Evolutionary conservation across 2,888 invertebrate genomes (phyloP), one percentile per base, ranked within the genome.

Genomic region (Apoda limacodes): DNA sequence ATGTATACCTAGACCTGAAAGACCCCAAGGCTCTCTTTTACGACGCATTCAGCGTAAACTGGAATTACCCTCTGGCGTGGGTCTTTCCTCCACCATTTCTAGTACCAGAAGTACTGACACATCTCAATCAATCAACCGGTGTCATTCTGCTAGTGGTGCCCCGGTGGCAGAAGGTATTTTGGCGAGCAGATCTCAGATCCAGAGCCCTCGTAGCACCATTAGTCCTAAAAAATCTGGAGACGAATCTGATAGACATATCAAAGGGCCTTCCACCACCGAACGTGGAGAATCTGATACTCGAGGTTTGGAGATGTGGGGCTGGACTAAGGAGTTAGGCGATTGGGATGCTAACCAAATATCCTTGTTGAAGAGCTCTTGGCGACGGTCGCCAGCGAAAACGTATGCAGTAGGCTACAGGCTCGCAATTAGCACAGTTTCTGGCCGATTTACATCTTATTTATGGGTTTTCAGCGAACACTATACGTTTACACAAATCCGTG

Each of bases 131-230:
- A 3, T 34, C 47, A 1, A 21, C n/a, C 7, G 45, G 45, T 15
- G 25, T 32, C 4, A 42, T 30, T 22, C 11, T 51, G 5, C 5
- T 52, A 13, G 38, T 52, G 20, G 43, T 36, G 0, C 52, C 53
- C 1, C 30, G 42, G 3, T 56, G 52, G 53, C 27, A 43, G 9
- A 36, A 37, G 22, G 48, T 46, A 3, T 57, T 50, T 30, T 57
- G 56, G 52, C 36, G 45, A 29, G 32, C 52, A 9, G 53, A 57
- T 22, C 41, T 56, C 6, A 45, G 39, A 33, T 9, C 31, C 4
- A 29, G 58, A 24, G 46, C 50, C 1, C 14, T 47, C 11, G 37
- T 32, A 9, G 28, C 43, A 4, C 49, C 48, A 2, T 25, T 44
- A 9, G 32, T 30, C 3, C 14, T 48, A 2, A 22, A 11, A 9